A percentile compares a stretch with the other conserved stretches of the same genome.
Evolutionary conservation across 2,113 vertebrate species (phyloP).

Genomic region (Elephas maximus): DNA sequence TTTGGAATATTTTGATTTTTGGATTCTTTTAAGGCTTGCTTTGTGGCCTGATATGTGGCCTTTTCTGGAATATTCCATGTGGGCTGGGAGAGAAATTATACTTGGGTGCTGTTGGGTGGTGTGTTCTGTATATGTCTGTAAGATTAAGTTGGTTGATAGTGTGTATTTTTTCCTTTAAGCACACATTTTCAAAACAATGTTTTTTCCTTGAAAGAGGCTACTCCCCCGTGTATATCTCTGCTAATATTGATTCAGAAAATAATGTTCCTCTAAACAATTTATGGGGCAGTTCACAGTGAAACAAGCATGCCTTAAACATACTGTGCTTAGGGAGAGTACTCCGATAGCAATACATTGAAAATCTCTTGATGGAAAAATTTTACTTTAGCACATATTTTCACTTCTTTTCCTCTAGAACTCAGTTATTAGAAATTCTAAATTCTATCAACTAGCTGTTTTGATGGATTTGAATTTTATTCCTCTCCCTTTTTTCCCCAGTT

Average conservation of each 20-base stretch:
- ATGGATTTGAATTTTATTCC: slow-evolving; percentile 22
- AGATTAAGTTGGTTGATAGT: too few species aligned
- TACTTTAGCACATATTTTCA: not conserved
- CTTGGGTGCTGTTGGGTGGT: too few species aligned
- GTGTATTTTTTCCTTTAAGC: not conserved
- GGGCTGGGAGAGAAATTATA: too few species aligned
- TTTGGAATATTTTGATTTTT: too few species aligned
- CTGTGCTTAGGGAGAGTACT: not conserved
- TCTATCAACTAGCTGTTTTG: not conserved
- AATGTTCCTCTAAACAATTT: not conserved
- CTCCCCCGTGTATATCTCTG: not conserved
- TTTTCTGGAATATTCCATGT: too few species aligned
- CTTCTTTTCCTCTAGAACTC: not conserved
- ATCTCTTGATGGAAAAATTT: not conserved
- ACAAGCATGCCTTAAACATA: not conserved
- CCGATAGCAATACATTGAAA: not conserved
- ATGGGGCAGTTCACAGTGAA: not conserved
- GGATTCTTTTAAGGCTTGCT: too few species aligned
- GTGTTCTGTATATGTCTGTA: too few species aligned
- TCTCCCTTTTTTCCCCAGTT: not conserved
- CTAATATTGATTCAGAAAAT: not conserved
- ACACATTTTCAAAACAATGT: not conserved
- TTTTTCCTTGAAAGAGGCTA: not conserved
- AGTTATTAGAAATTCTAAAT: slow-evolving; percentile 38
- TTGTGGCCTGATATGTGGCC: too few species aligned